Base-by-base conservation (phyloP, 2,113 vertebrate genomes). In the Orthonyx spaldingii region DNA sequence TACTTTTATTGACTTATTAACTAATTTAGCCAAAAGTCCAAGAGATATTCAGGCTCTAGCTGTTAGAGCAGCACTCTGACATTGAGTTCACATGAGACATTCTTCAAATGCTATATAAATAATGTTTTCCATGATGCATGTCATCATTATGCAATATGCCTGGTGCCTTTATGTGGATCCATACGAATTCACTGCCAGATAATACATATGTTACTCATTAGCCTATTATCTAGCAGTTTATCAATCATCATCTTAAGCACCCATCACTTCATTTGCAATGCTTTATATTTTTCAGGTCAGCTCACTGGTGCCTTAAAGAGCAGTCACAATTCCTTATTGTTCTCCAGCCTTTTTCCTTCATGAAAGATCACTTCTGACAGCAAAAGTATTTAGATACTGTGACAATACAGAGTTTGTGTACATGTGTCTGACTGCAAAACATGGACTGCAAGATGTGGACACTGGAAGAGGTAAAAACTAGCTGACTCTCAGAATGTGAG, bases 401-500 rank as follows among this genome's bases (percentile, higher is more conserved):
- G 9, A 52, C 52, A 55, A 4, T 26, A 39, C 10, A 47, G 28
- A 9, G 9, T 50, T 77, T 88, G 8, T n/a, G 30, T 71, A 19
- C 3, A 0, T 24, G 37, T 49, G 50, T 23, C 61, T 82, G 55
- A 14, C 39, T 85, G 65, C 21, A 87, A 56, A 82, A 33, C 1
- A 4, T 19, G 22, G 66, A 21, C 46, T 80, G n/a, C 22, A 64
- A 57, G 50, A 23, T 41, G 18, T n/a, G n/a, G 39, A 37, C 21
- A 19, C 19, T 61, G 59, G 14, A 42, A 72, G 28, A 42, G 16
- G 33, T n/a, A 27, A 60, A 60, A 84, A 3, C 4, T 19, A 55
- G 4, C 37, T 61, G 70, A 33, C 4, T 65, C 9, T 56, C 0
- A 0, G 50, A 74, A 33, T 3, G 23, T 24, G 18, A 14, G 32